Base-by-base conservation (phyloP, 2,888 invertebrate genomes). In the Leptopilina myrica region DNA sequence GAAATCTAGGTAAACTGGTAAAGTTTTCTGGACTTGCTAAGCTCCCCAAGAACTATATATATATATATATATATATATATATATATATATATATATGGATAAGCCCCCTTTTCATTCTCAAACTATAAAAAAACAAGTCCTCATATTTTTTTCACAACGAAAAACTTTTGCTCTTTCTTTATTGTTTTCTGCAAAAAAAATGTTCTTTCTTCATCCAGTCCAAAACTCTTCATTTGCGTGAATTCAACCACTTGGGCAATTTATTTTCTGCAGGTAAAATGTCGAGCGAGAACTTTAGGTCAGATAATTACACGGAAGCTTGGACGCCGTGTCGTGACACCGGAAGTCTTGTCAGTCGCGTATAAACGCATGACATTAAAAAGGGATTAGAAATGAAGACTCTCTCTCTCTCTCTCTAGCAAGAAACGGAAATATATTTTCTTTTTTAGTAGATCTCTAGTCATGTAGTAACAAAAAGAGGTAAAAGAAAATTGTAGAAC, bases 1-100 rank as follows among this genome's bases (percentile, higher is more conserved):
- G 76, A 83, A 85, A 87, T 87, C 83, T 84, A 82, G 86, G 84
- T 87, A 87, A 87, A 87, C 83, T 83, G 82, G 85, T 85, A 85
- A 87, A 82, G 85, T 43, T 83, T 33, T 80, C 78, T 76, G 80
- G 78, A 82, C 77, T 84, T 84, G 84, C 84, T 85, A 85, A 83
- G 82, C 81, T 69, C 46, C 81, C 64, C 46, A 12, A 33, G 33
- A 7, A 49, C 49, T 20, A 49, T 49, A 49, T 49, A 20, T 20
- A 49, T 49, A 49, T 49, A 20, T 20, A 20, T 20, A 20, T 20
- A 20, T 20, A 20, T 20, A 20, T 20, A 20, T 20, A 20, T 20
- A 20, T 20, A 20, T 20, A 20, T 20, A 20, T 20, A 20, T 20
- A 20, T 20, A 49, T 12, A 49, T 9, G 3, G 49, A 69, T 49